Conservation (phyloP, 2,888 invertebrate genomes). For the Microplitis manilae region DNA sequence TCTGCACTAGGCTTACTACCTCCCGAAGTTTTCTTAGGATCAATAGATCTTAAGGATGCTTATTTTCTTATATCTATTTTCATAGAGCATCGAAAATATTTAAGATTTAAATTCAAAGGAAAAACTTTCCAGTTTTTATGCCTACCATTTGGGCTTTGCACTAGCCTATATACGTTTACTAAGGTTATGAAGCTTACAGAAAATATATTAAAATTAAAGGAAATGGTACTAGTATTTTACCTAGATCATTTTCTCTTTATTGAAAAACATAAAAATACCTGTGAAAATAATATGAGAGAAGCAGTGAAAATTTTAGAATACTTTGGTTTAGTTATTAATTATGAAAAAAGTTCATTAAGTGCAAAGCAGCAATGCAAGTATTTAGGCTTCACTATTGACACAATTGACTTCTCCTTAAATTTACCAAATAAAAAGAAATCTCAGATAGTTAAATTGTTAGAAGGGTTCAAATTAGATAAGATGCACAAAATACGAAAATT, state of each 20-base stretch:
- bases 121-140: slow-evolving; percentile 6
- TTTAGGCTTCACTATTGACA: slow-evolving; percentile 6
- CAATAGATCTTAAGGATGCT: slow-evolving; percentile 22
- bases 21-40: background rate
- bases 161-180: slow-evolving; percentile 13
- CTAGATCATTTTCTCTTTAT: background rate
- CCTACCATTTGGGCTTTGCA: slow-evolving; percentile 19
- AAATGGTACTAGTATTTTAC: background rate
- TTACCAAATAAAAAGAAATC: slow-evolving; percentile 1
- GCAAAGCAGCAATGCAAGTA: slow-evolving; percentile 9
- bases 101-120: slow-evolving; percentile 3
- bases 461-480: background rate
- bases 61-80: background rate
- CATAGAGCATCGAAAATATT: background rate
- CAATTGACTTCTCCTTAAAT: background rate
- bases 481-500: slow-evolving; percentile 8
- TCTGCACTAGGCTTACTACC: slow-evolving; percentile 12
- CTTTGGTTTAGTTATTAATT: background rate
- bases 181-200: slow-evolving; percentile 19
- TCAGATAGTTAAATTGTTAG: background rate
- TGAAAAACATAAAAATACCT: background rate
- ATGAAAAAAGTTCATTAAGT: slow-evolving; percentile 4
- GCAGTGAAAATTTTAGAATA: background rate
- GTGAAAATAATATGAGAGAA: slow-evolving; percentile 1
- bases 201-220: slow-evolving; percentile 6